Evolutionary conservation across 2,888 invertebrate species (phyloP).

Genomic region (Phanerotoma sp.): DNA sequence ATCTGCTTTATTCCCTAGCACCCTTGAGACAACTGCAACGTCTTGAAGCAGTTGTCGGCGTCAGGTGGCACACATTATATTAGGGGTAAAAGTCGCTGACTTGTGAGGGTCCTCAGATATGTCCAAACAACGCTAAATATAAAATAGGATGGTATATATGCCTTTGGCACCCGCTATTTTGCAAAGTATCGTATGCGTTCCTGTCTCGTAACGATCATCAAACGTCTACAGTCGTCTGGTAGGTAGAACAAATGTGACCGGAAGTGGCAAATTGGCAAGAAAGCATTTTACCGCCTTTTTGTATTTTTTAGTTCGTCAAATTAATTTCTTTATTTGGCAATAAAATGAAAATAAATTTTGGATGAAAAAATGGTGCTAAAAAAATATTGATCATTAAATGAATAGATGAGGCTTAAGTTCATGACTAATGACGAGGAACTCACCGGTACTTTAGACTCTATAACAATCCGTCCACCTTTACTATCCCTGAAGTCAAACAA

Average conservation of each 20-base stretch:
- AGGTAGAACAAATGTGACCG: conserved; percentile 20
- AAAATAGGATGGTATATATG: too few relatives aligned
- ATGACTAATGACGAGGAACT: background rate
- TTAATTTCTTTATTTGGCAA: too few relatives aligned
- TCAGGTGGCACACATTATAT: conserved; percentile 51
- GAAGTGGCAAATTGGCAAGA: conserved; percentile 21
- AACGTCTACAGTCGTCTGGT: too few relatives aligned
- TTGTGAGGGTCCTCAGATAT: background rate
- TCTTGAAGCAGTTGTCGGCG: conserved; percentile 49
- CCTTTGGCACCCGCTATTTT: too few relatives aligned
- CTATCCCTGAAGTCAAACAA: conserved; percentile 15
- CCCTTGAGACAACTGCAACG: conserved; percentile 44
- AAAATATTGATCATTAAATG: background rate
- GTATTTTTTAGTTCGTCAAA: too few relatives aligned
- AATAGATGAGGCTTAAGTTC: conserved; percentile 9
- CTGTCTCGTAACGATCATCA: background rate
- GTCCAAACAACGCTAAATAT: too few relatives aligned
- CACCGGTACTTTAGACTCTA: conserved; percentile 15
- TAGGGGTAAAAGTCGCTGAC: conserved; percentile 29
- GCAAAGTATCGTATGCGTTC: conserved; percentile 7
- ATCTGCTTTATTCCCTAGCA: conserved; percentile 26
- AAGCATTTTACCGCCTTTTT: conserved; percentile 1
- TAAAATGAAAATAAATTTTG: too few relatives aligned
- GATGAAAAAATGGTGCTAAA: background rate
- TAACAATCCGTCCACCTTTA: conserved; percentile 19